These are phyloP conservation scores for Netelia melanura DNA, from an alignment of 2,888 invertebrate species.

Conservation along the genomic window DNA sequence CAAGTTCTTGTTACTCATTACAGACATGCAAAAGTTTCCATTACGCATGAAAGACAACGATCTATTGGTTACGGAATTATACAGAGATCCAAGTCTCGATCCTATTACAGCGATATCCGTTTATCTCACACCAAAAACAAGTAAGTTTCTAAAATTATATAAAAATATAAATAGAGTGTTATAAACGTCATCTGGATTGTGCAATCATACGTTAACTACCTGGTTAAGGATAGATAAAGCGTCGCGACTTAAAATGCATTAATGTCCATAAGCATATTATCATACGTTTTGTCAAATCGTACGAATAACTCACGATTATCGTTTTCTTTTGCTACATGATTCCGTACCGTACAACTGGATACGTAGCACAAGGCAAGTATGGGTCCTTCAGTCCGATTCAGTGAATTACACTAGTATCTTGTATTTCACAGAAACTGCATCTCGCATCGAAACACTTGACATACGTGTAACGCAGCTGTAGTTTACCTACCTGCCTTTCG, in stretches of 20 bases:
- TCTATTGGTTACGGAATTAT: slow-evolving; percentile 97
- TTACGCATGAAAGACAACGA: slow-evolving; percentile 99
- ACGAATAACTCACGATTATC: slow-evolving; percentile 54
- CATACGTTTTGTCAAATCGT: slow-evolving; percentile 8
- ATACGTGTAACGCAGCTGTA: slow-evolving; percentile 72
- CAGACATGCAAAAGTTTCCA: slow-evolving; percentile 99
- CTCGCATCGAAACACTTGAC: slow-evolving; percentile 71
- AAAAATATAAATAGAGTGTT: background rate
- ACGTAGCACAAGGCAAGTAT: slow-evolving; percentile 84
- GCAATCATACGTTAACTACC: background rate
- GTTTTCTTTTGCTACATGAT: slow-evolving; percentile 82
- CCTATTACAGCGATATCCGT: slow-evolving; percentile 99
- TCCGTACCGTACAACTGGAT: slow-evolving; percentile 84
- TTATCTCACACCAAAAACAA: slow-evolving; percentile 99
- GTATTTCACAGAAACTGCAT: slow-evolving; percentile 65
- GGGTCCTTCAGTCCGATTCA: slow-evolving; percentile 73
- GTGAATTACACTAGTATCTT: slow-evolving; percentile 29
- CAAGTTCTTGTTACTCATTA: slow-evolving; percentile 70
- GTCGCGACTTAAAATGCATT: background rate
- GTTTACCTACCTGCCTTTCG: slow-evolving; percentile 48
- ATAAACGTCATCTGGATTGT: background rate
- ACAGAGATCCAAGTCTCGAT: slow-evolving; percentile 97
- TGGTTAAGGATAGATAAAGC: background rate
- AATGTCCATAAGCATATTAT: background rate
- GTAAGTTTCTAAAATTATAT: slow-evolving; percentile 87